Percentiles rank a stretch among this genome's conserved stretches.
Conservation (phyloP, 2,113 vertebrate genomes). For the Festucalex cinctus region DNA sequence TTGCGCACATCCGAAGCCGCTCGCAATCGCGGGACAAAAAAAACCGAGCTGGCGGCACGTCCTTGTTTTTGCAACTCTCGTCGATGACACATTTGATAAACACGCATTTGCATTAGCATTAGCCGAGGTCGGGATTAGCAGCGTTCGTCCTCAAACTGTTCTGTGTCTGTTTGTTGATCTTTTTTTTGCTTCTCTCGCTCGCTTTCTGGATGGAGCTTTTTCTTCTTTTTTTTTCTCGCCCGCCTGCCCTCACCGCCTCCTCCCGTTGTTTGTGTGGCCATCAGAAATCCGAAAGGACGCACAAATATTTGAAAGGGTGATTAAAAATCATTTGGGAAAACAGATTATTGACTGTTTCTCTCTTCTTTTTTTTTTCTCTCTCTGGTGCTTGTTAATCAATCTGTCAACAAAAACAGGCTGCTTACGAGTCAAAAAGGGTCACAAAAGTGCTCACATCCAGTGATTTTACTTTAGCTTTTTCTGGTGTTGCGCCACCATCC, state of each 20-base stretch:
- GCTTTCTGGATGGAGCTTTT: constrained; percentile 18
- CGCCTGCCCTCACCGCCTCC: constrained; percentile 10
- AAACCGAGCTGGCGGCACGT: constrained; percentile 65
- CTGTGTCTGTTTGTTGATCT: constrained; percentile 72
- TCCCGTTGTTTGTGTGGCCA: constrained; percentile 69
- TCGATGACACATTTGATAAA: constrained; percentile 76
- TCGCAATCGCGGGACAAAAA: constrained; percentile 72
- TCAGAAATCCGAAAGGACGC: constrained; percentile 72
- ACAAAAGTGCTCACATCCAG: constrained; percentile 20
- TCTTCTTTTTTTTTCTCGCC: constrained; percentile 34
- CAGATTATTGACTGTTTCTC: constrained; percentile 66
- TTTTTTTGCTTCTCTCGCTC: constrained; percentile 23
- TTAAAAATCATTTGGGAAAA: constrained; percentile 74
- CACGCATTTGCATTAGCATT: constrained; percentile 75
- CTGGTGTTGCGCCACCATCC: background rate
- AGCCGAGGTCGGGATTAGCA: constrained; percentile 72
- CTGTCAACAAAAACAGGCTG: constrained; percentile 61
- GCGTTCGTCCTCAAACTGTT: constrained; percentile 72
- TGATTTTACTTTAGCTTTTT: constrained; percentile 3
- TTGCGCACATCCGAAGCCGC: constrained; percentile 63
- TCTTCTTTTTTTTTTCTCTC: constrained; percentile 14
- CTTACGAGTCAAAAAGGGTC: constrained; percentile 57
- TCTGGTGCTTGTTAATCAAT: constrained; percentile 33
- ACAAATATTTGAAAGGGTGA: constrained; percentile 75
- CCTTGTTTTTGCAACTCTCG: constrained; percentile 73